A percentile compares a stretch with the other conserved stretches of the same genome.
phyloP scores from a whole-genome alignment of 2,888 invertebrate genomes.

The Eilema caniola region DNA sequence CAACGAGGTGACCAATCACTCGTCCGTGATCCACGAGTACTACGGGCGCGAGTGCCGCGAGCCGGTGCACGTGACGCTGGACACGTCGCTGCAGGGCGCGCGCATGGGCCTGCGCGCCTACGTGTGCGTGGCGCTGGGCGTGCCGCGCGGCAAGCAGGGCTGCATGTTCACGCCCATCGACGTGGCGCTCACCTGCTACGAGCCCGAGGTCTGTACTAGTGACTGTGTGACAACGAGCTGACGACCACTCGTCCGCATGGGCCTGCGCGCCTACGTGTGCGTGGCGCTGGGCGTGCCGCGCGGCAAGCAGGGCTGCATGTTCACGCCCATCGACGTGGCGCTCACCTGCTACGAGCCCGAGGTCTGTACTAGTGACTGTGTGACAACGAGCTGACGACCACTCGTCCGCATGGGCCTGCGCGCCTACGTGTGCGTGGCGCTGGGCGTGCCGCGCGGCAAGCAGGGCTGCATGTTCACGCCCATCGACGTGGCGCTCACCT shows the following conservation, averaged over 20 bases:
- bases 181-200: slow-evolving; percentile 95
- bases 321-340: slow-evolving; percentile 97
- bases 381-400: not conserved
- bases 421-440: slow-evolving; percentile 96
- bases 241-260: slow-evolving; percentile 89
- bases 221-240: not conserved
- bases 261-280: slow-evolving; percentile 97
- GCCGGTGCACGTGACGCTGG: slow-evolving; percentile 98
- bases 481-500: slow-evolving; percentile 94
- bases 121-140: slow-evolving; percentile 96
- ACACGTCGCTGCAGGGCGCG: slow-evolving; percentile 95
- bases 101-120: slow-evolving; percentile 98
- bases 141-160: slow-evolving; percentile 97
- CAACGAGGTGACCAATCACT: slow-evolving; percentile 98
- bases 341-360: slow-evolving; percentile 97
- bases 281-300: slow-evolving; percentile 97
- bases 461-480: slow-evolving; percentile 99
- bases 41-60: slow-evolving; percentile 97
- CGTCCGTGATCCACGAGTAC: slow-evolving; percentile 98
- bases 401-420: slow-evolving; percentile 94
- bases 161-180: slow-evolving; percentile 99
- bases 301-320: slow-evolving; percentile 97
- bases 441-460: slow-evolving; percentile 98
- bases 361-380: slow-evolving; percentile 65
- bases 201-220: slow-evolving; percentile 91